Percentiles rank a stretch among this genome's conserved stretches.
These are phyloP conservation scores for Trissolcus japonicus DNA, from an alignment of 2,888 invertebrate genomes.

Conservation along the genomic window DNA sequence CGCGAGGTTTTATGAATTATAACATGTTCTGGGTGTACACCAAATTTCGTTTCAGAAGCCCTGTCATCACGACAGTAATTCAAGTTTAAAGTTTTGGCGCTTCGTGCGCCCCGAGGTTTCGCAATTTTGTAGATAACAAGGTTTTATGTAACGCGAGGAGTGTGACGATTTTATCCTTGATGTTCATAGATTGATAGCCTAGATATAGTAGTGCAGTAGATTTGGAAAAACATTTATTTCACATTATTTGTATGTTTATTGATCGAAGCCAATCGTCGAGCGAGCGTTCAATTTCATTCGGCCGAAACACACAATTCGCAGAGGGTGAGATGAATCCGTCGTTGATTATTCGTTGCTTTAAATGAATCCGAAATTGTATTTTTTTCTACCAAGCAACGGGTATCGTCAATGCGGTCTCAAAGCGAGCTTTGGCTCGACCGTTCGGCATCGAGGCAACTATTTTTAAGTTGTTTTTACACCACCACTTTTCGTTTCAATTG, in stretches of 20 bases:
- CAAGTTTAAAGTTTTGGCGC: too few species aligned
- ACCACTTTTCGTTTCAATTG: neutral
- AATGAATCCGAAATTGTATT: constrained; percentile 64
- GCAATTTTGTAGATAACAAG: too few species aligned
- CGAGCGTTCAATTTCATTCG: constrained; percentile 29
- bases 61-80: neutral
- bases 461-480: neutral
- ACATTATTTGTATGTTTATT: constrained; percentile 39
- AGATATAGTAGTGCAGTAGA: constrained; percentile 59
- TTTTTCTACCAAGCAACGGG: constrained; percentile 62
- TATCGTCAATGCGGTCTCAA: constrained; percentile 50
- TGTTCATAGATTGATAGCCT: constrained; percentile 59
- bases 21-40: too few species aligned
- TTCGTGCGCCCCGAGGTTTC: too few species aligned
- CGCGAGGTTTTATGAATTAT: too few species aligned
- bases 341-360: constrained; percentile 48
- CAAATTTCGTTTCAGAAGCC: neutral
- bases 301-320: constrained; percentile 22
- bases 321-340: constrained; percentile 15
- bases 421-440: constrained; percentile 41
- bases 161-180: constrained; percentile 57
- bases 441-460: constrained; percentile 31
- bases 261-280: constrained; percentile 48
- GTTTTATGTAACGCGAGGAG: too few species aligned
- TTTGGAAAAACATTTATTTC: constrained; percentile 56